Evolutionary conservation across 2,888 invertebrate genomes (phyloP), one percentile per base, ranked within the genome.

Genomic region (Spialia ferax): DNA sequence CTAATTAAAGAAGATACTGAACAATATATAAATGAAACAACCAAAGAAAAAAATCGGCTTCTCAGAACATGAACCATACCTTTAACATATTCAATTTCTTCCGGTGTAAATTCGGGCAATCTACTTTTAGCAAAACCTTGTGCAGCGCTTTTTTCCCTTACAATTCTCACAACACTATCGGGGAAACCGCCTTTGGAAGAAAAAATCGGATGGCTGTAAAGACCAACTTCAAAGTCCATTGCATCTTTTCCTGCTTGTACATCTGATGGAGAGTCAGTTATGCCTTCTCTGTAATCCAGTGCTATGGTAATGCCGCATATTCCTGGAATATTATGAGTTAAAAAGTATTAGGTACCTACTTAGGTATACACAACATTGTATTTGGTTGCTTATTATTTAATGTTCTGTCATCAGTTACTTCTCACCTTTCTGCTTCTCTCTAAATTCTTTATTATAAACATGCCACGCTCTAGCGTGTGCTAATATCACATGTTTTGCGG

Each of bases 391-490:
- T n/a, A n/a, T n/a, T n/a, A n/a, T n/a, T n/a, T n/a, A n/a, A n/a
- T n/a, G n/a, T n/a, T n/a, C n/a, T n/a, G n/a, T n/a, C n/a, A n/a
- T n/a, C n/a, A n/a, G n/a, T 32, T 38, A 20, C 10, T 48, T 3
- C 35, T 59, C 18, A 82, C 89, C 89, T 71, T 83, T 81, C 68
- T 87, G 87, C 22, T 70, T 75, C 0, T 57, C 23, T 70, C 86
- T 82, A 71, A 86, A 94, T 66, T 91, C 83, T 10, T 83, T 77
- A 70, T 88, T 83, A 73, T 94, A 94, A 32, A 94, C 73, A 71
- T 86, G 89, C 87, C 93, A 94, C 1, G 86, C 90, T 32, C 77
- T 81, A 4, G 94, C 94, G 79, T 97, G 96, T 0, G 96, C 95
- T 62, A 91, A 69, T 0, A 95, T 71, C n/a, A 95, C 76, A 54